Evolutionary conservation across 2,888 invertebrate species (phyloP), one percentile per base, ranked within the genome.

Genomic region (Tipula vernalis): DNA sequence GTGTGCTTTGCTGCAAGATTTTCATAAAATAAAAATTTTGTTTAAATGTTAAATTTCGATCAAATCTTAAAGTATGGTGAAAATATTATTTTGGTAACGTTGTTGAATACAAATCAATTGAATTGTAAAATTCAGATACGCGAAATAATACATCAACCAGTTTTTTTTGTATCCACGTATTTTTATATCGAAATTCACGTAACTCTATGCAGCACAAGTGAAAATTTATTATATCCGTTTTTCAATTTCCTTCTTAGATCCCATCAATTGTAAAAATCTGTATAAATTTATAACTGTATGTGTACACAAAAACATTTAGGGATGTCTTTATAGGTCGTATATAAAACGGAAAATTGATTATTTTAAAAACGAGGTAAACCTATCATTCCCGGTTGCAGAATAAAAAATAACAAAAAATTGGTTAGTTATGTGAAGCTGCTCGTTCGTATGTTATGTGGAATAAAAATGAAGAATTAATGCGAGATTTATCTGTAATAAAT

Each of bases 181-280:
- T 28, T 28, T 0, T 28, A 12, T 12, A 28, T 28, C 71, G 6
- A 71, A 71, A 28, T 71, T 71, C 71, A 71, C 28, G 71, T 71
- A 71, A 71, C 28, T 28, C 28, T 71, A 71, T 71, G 71, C 71
- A 12, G 28, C 71, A 71, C 71, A 28, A 28, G 71, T 71, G 12
- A 71, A 71, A 71, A 71, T 71, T 71, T 71, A 71, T 71, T 71
- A 71, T 71, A 71, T 71, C 71, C 71, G 71, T 71, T 71, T 71
- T 28, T 28, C 71, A 28, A 71, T 71, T 71, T 71, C 71, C 71
- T 71, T 28, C 28, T 18, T 71, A 71, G 71, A 18, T 71, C 8
- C 28, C 28, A 28, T n/a, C 71, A 71, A 71, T 71, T 71, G 8
- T 0, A 12, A 28, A 71, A 28, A 1, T 71, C 10, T 71, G 10